Evolutionary conservation across 2,888 invertebrate genomes (phyloP), one percentile per base, ranked within the genome.

Genomic region (Monoplex corrugatus): DNA sequence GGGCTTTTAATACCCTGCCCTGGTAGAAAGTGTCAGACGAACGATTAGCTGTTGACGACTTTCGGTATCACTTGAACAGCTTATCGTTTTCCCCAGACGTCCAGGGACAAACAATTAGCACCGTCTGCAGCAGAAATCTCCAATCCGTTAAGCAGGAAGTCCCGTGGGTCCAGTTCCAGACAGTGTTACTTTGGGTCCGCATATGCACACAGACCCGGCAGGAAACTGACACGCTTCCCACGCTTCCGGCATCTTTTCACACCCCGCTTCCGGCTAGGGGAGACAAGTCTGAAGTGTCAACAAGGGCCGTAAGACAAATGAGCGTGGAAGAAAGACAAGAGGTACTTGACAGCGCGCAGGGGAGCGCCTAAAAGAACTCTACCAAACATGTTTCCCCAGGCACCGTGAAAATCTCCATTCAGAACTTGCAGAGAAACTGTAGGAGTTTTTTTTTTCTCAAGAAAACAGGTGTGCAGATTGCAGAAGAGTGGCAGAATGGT

Each of bases 261-360:
- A 75, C 75, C 38, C 38, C 75, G 38, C 75, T 75, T 75, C 75
- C 75, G 75, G 75, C 75, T 38, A 75, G 38, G 38, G 75, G 35
- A 6, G 75, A 75, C 75, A 75, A 75, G 75, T 23, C 75, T 75
- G 38, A 75, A 75, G 75, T 38, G 75, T 75, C 75, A 75, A 75
- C 75, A 75, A 35, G 38, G 38, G 75, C 19, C 75, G 75, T 75
- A 75, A 75, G 75, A 38, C 8, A 75, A 8, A 75, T 75, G 38
- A 38, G 75, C 38, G 8, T 28, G 8, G n/a, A n/a, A 38, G 6
- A 35, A 16, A 75, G 19, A 23, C n/a, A 23, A 75, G 75, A 75
- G 75, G 75, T 38, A 75, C 75, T 75, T n/a, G 38, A 38, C 8
- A 6, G 23, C 75, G 16, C 75, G 3, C 16, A 16, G 38, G 6